Percentiles rank a stretch among this genome's conserved stretches.
These are phyloP conservation scores for Naja naja DNA, from an alignment of 2,113 vertebrate genomes.

Conservation along the genomic window DNA sequence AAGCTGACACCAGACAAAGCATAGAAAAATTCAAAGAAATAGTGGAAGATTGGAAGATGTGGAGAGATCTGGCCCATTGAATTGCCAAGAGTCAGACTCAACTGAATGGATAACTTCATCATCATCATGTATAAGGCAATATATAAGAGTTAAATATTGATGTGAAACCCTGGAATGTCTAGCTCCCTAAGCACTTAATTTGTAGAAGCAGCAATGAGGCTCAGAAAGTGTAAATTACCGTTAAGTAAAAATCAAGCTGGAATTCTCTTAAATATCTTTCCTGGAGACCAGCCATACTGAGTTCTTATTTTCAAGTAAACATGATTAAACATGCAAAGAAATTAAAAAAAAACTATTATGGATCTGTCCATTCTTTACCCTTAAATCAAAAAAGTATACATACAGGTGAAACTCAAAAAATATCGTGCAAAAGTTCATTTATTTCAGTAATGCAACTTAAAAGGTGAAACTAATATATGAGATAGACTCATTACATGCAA, in stretches of 20 bases:
- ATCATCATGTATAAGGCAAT: neutral
- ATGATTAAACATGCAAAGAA: neutral
- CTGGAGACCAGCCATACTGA: neutral
- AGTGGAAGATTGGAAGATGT: neutral
- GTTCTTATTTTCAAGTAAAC: neutral
- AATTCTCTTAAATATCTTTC: neutral
- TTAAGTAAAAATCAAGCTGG: conserved; percentile 11
- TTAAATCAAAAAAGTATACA: neutral
- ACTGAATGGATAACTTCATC: neutral
- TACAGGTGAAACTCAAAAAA: too few species aligned
- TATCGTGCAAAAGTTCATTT: too few species aligned
- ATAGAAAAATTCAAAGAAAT: neutral
- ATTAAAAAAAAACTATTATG: conserved; percentile 10
- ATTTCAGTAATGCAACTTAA: too few species aligned
- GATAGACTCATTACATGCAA: too few species aligned
- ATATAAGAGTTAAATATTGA: neutral
- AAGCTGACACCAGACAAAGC: neutral
- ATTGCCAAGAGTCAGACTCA: neutral
- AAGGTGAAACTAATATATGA: too few species aligned
- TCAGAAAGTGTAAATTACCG: conserved; percentile 43
- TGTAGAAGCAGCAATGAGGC: conserved; percentile 47
- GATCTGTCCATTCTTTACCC: neutral
- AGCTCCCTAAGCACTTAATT: conserved; percentile 54
- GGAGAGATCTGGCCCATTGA: neutral
- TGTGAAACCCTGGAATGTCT: conserved; percentile 30